Conservation (phyloP, 2,797 vertebrate genomes). For the Myotis daubentonii region DNA sequence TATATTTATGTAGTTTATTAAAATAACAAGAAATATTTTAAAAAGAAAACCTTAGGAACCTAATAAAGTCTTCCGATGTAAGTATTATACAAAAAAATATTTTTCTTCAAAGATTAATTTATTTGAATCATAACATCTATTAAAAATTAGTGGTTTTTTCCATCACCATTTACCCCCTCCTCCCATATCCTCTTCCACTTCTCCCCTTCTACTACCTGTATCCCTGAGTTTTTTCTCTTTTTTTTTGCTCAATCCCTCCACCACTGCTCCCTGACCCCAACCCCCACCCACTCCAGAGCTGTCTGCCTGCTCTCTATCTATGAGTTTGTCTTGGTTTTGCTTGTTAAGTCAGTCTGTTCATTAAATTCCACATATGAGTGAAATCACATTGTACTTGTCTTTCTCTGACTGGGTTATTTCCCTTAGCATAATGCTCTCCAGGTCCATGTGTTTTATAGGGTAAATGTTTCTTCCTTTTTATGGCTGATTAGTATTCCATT, state of each 20-base stretch:
- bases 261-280: neutral
- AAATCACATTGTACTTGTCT: neutral
- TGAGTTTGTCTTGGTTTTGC: neutral
- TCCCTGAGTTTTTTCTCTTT: neutral
- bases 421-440: neutral
- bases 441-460: neutral
- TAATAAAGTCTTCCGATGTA: neutral
- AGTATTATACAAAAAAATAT: neutral
- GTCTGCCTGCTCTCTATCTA: neutral
- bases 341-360: neutral
- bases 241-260: neutral
- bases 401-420: neutral
- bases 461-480: neutral
- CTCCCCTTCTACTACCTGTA: neutral
- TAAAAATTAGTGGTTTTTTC: neutral
- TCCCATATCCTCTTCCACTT: neutral
- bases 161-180: neutral
- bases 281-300: neutral
- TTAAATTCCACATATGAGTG: neutral
- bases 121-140: neutral
- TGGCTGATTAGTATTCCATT: neutral
- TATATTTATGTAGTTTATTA: neutral
- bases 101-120: neutral
- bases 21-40: constrained; percentile 6
- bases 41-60: neutral